Evolutionary conservation across 2,888 invertebrate genomes (phyloP).

Genomic region (Anorthoa munda): DNA sequence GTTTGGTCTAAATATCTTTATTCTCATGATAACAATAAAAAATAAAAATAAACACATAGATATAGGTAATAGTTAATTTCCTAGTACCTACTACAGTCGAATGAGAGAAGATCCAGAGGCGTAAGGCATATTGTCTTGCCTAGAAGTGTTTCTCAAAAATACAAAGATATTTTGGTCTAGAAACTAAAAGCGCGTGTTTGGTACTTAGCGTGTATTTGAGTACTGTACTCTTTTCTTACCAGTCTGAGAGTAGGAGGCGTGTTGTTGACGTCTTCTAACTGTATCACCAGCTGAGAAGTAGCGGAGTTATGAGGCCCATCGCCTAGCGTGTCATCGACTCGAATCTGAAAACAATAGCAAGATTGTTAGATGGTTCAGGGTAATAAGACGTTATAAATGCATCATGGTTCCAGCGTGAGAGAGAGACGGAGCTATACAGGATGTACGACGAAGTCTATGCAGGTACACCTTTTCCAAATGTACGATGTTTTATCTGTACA

Average conservation of each 20-base stretch:
- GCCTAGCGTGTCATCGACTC: slow-evolving; percentile 87
- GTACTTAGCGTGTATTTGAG: neutral
- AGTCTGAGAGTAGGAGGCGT: slow-evolving; percentile 92
- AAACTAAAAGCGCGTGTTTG: neutral
- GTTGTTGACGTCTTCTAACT: slow-evolving; percentile 93
- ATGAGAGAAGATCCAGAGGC: neutral
- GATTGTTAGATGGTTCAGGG: neutral
- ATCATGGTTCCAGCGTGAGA: too few relatives aligned
- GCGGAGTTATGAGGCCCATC: slow-evolving; percentile 83
- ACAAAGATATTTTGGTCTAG: neutral
- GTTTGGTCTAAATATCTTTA: too few relatives aligned
- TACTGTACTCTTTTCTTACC: slow-evolving; percentile 81
- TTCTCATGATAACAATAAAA: too few relatives aligned
- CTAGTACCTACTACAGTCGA: neutral
- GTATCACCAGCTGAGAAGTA: slow-evolving; percentile 91
- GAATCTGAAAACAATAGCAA: slow-evolving; percentile 71
- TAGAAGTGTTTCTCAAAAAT: neutral
- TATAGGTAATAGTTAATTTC: neutral
- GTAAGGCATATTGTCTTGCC: neutral
- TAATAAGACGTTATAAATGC: too few relatives aligned
- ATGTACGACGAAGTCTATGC: too few relatives aligned
- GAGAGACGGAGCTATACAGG: too few relatives aligned
- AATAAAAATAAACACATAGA: neutral
- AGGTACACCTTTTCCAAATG: too few relatives aligned
- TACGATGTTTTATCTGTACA: too few relatives aligned